Percentiles rank a stretch among this genome's conserved stretches.
phyloP scores from a whole-genome alignment of 2,113 vertebrate species.

The Echinops telfairi region DNA sequence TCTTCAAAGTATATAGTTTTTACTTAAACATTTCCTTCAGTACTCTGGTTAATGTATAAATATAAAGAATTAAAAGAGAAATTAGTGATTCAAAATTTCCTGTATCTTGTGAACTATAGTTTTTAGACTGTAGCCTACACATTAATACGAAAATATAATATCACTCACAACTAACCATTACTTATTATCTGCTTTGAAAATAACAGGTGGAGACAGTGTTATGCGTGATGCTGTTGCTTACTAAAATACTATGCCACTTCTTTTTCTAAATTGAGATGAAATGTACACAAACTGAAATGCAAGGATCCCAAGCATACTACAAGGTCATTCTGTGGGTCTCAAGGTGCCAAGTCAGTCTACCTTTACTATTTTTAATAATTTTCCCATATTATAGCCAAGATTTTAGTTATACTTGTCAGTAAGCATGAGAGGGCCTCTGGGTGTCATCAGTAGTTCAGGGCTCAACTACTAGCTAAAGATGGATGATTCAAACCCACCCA shows the following conservation, averaged over 20 bases:
- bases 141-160: not conserved
- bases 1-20: constrained; percentile 35
- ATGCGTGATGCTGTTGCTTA: not conserved
- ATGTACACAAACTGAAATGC: not conserved
- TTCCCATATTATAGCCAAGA: not conserved
- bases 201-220: not conserved
- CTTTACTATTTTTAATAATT: not conserved
- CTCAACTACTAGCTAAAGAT: not conserved
- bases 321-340: not conserved
- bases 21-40: constrained; percentile 63
- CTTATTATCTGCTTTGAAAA: constrained; percentile 38
- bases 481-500: not conserved
- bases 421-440: not conserved
- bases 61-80: constrained; percentile 24
- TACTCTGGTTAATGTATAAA: constrained; percentile 28
- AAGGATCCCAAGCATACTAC: not conserved
- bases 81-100: constrained; percentile 48
- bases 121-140: not conserved
- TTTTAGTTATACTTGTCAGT: not conserved
- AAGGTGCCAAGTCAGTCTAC: not conserved
- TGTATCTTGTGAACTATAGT: not conserved
- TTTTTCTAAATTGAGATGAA: not conserved
- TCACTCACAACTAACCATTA: not conserved
- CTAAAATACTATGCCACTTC: not conserved
- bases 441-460: not conserved